Conservation (phyloP, 2,113 vertebrate genomes). For the Noturus placidus region DNA sequence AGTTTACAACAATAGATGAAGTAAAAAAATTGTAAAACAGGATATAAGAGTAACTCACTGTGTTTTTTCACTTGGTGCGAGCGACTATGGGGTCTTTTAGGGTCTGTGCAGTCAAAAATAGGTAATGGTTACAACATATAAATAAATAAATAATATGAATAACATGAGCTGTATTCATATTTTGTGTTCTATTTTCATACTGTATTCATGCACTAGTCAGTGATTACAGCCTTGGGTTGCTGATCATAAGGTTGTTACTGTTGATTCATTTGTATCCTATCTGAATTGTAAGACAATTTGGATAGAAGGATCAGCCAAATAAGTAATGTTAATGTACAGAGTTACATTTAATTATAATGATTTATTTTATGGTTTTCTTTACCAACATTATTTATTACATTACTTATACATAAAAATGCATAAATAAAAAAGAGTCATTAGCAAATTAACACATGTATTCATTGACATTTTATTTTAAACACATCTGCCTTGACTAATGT, state of each 20-base stretch:
- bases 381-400: neutral
- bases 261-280: neutral
- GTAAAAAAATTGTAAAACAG: neutral
- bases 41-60: conserved; percentile 78
- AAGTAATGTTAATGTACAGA: neutral
- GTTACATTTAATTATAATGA: neutral
- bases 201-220: neutral
- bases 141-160: neutral
- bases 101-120: conserved; percentile 67
- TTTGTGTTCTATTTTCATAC: neutral
- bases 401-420: neutral
- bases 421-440: neutral
- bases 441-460: neutral
- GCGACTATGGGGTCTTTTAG: conserved; percentile 79
- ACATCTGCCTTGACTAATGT: neutral
- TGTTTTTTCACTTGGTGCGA: conserved; percentile 84
- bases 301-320: neutral
- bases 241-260: neutral
- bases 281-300: neutral
- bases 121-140: neutral
- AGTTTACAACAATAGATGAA: neutral
- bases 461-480: neutral
- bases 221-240: neutral
- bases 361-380: neutral
- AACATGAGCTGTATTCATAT: neutral